Base-by-base conservation (phyloP, 2,888 invertebrate species). In the Ormyrus rosae region DNA sequence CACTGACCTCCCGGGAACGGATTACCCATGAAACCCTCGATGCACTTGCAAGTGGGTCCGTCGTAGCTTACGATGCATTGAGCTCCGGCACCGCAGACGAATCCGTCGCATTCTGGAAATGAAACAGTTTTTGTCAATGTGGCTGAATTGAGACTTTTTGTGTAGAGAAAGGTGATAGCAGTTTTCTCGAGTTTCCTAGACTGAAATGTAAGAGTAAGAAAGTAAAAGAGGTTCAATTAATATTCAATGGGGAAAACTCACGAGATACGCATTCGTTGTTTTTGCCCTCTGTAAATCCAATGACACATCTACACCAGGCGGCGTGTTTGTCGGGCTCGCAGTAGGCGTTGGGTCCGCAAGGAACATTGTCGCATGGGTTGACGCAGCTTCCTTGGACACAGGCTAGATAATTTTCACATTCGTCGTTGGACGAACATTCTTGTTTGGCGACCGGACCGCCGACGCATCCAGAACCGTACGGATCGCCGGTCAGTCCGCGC, bases 1-100 rank as follows among this genome's bases (percentile, higher is more conserved):
- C 98, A 98, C 75, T 93, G 93, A 58, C 97, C 98, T 48, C 98
- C 98, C 0, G 97, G 96, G 92, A 97, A 98, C 7, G 98, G 97
- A 91, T 98, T 97, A 34, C 97, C 97, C 78, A 95, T 93, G 89
- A 95, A 95, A 67, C 97, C 97, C 89, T 96, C 96, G 2, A 95
- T 93, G 87, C 97, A 98, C 88, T 96, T 95, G 89, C 97, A 98
- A 6, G 97, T 97, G 13, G 97, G 96, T 11, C 97, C 97, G 34
- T 93, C 93, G 84, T 95, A 94, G 53, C 96, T 95, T 81, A 96
- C 95, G 84, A 97, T 96, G 87, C 97, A 98, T 81, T 96, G 94
- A 9, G 97, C 97, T 83, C 96, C 96, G 58, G 93, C 91, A 11
- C 96, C 97, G 88, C 98, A 98, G 45, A 95, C 93, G 82, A 95